Percentiles rank a stretch among this genome's conserved stretches.
These are phyloP conservation scores for Nyctibius bracteatus DNA, from an alignment of 2,113 vertebrate genomes.

Conservation along the genomic window DNA sequence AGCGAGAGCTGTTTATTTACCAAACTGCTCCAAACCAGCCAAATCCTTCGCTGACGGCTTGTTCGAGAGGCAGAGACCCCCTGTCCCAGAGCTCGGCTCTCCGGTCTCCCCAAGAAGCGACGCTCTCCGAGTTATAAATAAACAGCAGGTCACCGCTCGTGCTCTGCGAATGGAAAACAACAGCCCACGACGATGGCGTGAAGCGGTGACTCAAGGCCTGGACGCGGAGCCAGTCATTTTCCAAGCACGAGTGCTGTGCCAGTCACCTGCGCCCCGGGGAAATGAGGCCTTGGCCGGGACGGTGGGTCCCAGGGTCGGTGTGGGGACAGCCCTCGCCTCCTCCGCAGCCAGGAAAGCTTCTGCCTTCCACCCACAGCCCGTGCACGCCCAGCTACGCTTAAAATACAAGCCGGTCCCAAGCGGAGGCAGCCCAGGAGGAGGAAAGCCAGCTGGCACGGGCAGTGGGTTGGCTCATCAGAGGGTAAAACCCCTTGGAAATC, in stretches of 20 bases:
- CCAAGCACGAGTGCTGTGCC: conserved; percentile 14
- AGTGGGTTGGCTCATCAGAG: not conserved
- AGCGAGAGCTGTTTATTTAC: not conserved
- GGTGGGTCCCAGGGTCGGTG: rapidly evolving
- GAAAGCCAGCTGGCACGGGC: not conserved
- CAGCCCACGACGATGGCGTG: not conserved
- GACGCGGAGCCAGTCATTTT: not conserved
- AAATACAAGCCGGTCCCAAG: not conserved
- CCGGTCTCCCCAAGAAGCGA: not conserved
- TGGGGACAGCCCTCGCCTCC: not conserved
- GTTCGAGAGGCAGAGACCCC: not conserved
- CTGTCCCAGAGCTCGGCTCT: not conserved
- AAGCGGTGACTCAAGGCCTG: conserved; percentile 28
- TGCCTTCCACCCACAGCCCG: not conserved
- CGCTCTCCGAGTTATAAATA: not conserved
- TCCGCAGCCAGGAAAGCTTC: not conserved
- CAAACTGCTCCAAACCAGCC: not conserved
- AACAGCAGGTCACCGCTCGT: not conserved
- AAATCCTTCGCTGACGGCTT: not conserved
- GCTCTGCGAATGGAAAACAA: not conserved
- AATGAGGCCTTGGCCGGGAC: rapidly evolving
- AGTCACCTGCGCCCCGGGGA: not conserved
- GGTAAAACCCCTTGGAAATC: not conserved
- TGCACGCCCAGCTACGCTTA: rapidly evolving
- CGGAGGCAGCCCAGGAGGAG: not conserved